These are phyloP conservation scores for Hydraecia micacea DNA, from an alignment of 2,888 invertebrate genomes.

Conservation along the genomic window DNA sequence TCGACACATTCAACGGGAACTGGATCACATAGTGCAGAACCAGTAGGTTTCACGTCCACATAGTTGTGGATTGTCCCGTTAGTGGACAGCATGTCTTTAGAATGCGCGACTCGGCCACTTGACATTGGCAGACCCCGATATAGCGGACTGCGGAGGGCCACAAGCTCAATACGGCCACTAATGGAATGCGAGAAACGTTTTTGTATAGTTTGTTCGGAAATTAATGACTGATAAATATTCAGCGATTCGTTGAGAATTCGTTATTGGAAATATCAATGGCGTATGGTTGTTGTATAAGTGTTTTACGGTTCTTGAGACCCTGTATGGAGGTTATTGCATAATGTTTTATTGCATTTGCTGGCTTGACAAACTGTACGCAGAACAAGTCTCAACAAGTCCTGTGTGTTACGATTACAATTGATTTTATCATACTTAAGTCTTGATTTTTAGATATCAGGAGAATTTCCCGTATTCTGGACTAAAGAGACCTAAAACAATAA, in stretches of 20 bases:
- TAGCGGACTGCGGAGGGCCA: constrained; percentile 26
- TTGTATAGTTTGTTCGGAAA: constrained; percentile 56
- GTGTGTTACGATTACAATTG: neutral
- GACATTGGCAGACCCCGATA: constrained; percentile 67
- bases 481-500: neutral
- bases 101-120: constrained; percentile 62
- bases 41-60: constrained; percentile 54
- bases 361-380: neutral
- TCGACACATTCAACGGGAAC: constrained; percentile 51
- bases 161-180: constrained; percentile 30
- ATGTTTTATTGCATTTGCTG: constrained; percentile 11
- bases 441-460: neutral
- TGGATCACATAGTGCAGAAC: constrained; percentile 62
- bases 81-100: constrained; percentile 54
- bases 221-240: constrained; percentile 67
- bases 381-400: neutral
- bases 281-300: constrained; percentile 48
- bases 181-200: constrained; percentile 66
- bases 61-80: constrained; percentile 60
- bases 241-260: constrained; percentile 54
- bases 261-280: constrained; percentile 51
- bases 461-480: neutral
- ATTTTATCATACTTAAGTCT: neutral
- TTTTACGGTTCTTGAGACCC: constrained; percentile 49
- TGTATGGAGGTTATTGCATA: constrained; percentile 39